A percentile compares a stretch with the other conserved stretches of the same genome.
These are phyloP conservation scores for Paradoxurus hermaphroditus DNA, from an alignment of 2,113 vertebrate species.

Conservation along the genomic window DNA sequence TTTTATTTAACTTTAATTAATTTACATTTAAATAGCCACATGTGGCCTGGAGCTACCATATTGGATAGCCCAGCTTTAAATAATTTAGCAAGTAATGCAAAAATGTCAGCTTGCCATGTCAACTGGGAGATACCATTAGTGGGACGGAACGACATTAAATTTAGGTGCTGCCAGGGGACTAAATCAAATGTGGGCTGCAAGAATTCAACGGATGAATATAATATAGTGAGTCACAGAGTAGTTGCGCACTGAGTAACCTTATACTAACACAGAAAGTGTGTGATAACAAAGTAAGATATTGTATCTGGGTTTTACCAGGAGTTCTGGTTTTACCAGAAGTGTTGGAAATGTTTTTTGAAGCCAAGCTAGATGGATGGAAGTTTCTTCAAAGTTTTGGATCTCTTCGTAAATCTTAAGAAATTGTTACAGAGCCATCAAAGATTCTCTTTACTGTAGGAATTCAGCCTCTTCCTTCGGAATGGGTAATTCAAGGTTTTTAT, in stretches of 20 bases:
- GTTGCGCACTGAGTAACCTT: background rate
- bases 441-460: background rate
- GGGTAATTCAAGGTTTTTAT: background rate
- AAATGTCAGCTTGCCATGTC: background rate
- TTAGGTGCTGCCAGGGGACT: background rate
- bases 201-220: background rate
- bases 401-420: background rate
- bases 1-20: background rate
- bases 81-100: background rate
- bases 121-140: background rate
- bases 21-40: background rate
- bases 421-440: background rate
- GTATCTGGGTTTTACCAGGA: background rate
- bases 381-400: background rate
- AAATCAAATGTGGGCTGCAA: background rate
- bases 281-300: background rate
- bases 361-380: background rate
- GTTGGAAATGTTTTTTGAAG: background rate
- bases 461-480: background rate
- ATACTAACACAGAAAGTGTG: background rate
- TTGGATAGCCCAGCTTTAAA: background rate
- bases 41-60: background rate
- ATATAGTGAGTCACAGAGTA: background rate
- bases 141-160: background rate
- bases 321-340: background rate